These are phyloP conservation scores for Lota lota DNA, from an alignment of 2,113 vertebrate species.

Conservation along the genomic window DNA sequence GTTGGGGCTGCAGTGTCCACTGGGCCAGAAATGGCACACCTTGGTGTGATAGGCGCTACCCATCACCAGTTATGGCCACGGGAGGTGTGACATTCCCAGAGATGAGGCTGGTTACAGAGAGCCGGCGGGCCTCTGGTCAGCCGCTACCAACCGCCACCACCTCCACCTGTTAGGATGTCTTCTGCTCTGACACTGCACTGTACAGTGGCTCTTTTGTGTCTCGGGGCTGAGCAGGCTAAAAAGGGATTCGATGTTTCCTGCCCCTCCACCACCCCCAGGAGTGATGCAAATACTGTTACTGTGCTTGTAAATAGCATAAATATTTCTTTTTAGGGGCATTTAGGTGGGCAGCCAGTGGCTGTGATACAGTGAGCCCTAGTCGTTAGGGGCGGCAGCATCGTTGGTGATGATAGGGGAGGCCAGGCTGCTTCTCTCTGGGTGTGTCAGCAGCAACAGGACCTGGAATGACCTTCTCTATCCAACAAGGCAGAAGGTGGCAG, in stretches of 20 bases:
- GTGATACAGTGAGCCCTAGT: too few species aligned
- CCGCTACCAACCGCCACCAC: background rate
- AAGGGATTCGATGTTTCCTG: too few species aligned
- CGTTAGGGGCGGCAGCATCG: too few species aligned
- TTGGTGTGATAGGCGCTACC: conserved; percentile 41
- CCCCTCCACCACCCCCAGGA: too few species aligned
- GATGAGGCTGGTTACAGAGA: conserved; percentile 30
- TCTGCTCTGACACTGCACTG: conserved; percentile 29
- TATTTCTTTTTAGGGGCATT: conserved; percentile 12
- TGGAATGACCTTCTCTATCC: conserved; percentile 35
- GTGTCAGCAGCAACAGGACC: conserved; percentile 55
- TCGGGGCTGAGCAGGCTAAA: conserved; percentile 12
- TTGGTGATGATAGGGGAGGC: conserved; percentile 7
- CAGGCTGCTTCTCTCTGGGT: conserved; percentile 47
- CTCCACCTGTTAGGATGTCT: conserved; percentile 32
- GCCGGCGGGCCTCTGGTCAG: conserved; percentile 36
- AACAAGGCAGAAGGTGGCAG: background rate
- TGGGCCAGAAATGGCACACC: conserved; percentile 55
- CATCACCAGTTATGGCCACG: conserved; percentile 3
- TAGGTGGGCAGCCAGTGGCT: too few species aligned
- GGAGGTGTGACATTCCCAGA: conserved; percentile 59
- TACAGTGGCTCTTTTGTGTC: conserved; percentile 12
- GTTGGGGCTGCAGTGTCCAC: conserved; percentile 38
- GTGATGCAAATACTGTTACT: too few species aligned
- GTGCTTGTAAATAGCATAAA: background rate